Base-by-base conservation (phyloP, 1,140 invertebrate species). In the Mesaphorura yosii region DNA sequence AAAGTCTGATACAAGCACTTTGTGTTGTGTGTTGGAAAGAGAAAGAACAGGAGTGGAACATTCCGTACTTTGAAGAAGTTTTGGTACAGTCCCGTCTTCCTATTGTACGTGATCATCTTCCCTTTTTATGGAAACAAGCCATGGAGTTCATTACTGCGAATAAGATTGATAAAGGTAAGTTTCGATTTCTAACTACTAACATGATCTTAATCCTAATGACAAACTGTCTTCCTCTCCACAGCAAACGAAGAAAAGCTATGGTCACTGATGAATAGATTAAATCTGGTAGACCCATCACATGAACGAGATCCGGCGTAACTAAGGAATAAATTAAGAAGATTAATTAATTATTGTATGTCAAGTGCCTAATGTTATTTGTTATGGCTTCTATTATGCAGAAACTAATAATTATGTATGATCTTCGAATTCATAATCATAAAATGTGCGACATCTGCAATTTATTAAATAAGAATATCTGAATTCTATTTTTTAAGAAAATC, bases 101-200 rank as follows among this genome's bases (percentile, higher is more conserved):
- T 5, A 22, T 17, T n/a, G 7, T 14, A 19, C 31, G 10, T 34
- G 3, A 10, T 2, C 25, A 4, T 17, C 19, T 7, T 7, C 34
- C 34, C 15, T 6, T 5, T 7, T 17, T 51, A 20, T 52, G 51
- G 51, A 52, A 52, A 15, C 44, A 12, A 26, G 51, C 41, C 7
- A 52, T 31, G 25, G 51, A 52, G 10, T 52, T 46, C 46, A 46
- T 52, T 2, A 27, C 44, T 6, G 3, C n/a, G 10, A 52, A 47
- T 4, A 52, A 29, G 5, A 26, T 52, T 5, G 10, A 7, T 17
- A 52, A 50, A 52, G 39, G 51, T 52, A 52, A 51, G 22, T 12
- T 40, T 12, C 20, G n/a, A 4, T 4, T 26, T 20, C 10, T 10
- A 44, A 27, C 12, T 51, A 14, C 15, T 42, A n/a, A n/a, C n/a